Evolutionary conservation across 2,113 vertebrate genomes (phyloP).

Genomic region (Carassius auratus): DNA sequence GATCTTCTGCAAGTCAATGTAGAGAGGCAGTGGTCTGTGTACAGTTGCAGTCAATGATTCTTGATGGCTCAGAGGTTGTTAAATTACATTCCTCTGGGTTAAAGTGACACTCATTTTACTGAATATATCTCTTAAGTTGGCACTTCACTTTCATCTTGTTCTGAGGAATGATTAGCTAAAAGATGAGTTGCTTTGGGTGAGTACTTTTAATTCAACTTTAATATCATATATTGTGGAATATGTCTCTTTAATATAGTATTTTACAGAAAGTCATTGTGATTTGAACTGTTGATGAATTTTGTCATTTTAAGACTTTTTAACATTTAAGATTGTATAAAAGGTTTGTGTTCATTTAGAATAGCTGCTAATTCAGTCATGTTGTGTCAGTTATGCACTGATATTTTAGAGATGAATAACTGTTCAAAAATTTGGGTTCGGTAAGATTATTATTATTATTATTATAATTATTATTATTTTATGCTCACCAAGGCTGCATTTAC

Average conservation of each 20-base stretch:
- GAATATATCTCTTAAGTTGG: not conserved
- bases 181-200: conserved; percentile 89
- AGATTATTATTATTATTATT: too few species aligned
- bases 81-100: conserved; percentile 42
- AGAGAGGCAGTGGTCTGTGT: conserved; percentile 67
- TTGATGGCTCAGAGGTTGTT: conserved; percentile 57
- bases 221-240: not conserved
- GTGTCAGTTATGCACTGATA: not conserved
- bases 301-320: not conserved
- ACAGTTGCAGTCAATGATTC: conserved; percentile 72
- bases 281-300: not conserved
- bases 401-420: not conserved
- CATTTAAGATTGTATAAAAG: not conserved
- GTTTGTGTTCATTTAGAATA: not conserved
- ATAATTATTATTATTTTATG: too few species aligned
- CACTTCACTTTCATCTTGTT: conserved; percentile 45
- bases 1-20: conserved; percentile 61
- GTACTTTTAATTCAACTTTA: conserved; percentile 58
- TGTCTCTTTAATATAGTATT: not conserved
- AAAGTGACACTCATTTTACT: conserved; percentile 11
- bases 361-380: not conserved
- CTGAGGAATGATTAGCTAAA: conserved; percentile 62
- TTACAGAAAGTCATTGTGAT: not conserved
- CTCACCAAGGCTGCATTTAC: too few species aligned
- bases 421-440: too few species aligned